phyloP scores from a whole-genome alignment of 2,113 vertebrate species.

The Rhinichthys klamathensis region DNA sequence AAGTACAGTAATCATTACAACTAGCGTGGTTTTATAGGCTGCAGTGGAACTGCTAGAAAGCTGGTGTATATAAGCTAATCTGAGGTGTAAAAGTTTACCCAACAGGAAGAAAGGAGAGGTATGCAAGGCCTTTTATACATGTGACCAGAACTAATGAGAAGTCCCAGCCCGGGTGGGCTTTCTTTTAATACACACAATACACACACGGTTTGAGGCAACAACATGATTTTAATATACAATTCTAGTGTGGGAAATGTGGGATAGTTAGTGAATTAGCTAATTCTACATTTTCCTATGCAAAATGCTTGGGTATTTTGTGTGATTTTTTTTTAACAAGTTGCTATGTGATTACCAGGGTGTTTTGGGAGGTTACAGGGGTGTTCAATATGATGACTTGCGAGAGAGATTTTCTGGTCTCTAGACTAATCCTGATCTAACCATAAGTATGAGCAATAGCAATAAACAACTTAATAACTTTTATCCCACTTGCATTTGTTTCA shows the following conservation, averaged over 20 bases:
- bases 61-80: not conserved
- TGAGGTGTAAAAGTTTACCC: slow-evolving; percentile 17
- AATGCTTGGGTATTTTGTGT: not conserved
- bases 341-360: too few relatives aligned
- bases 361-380: too few relatives aligned
- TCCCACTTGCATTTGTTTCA: too few relatives aligned
- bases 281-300: not conserved
- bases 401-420: too few relatives aligned
- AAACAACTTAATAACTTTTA: too few relatives aligned
- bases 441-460: too few relatives aligned
- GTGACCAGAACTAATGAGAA: slow-evolving; percentile 43
- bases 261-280: not conserved
- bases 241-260: not conserved
- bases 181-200: not conserved
- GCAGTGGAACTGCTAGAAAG: not conserved
- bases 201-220: not conserved
- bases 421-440: too few relatives aligned
- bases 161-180: slow-evolving; percentile 32
- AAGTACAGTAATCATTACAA: not conserved
- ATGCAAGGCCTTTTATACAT: slow-evolving; percentile 45
- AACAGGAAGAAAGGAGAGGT: slow-evolving; percentile 30
- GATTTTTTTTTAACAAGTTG: not conserved
- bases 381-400: too few relatives aligned
- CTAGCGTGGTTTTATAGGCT: not conserved
- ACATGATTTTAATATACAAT: slow-evolving; percentile 22